A percentile compares a stretch with the other conserved stretches of the same genome.
These are phyloP conservation scores for Vicugna pacos DNA, from an alignment of 2,113 vertebrate species.

Conservation along the genomic window DNA sequence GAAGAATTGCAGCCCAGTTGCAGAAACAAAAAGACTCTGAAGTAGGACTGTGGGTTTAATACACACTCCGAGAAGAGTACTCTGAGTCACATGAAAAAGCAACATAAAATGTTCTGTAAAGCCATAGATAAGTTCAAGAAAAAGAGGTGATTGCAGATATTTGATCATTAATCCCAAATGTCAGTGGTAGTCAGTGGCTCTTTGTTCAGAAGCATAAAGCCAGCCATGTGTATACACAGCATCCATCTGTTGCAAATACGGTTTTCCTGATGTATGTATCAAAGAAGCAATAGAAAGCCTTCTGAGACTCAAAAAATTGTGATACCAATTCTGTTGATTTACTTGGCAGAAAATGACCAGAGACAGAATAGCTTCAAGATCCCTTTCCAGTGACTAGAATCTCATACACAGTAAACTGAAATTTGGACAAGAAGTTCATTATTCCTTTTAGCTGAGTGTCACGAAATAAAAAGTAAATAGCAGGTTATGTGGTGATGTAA, in stretches of 20 bases:
- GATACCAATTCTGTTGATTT: background rate
- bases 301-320: constrained; percentile 35
- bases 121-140: background rate
- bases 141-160: background rate
- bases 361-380: background rate
- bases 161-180: background rate
- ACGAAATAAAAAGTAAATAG: background rate
- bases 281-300: background rate
- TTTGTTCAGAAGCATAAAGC: background rate
- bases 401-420: background rate
- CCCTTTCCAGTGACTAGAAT: background rate
- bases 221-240: background rate
- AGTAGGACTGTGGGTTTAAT: background rate
- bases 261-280: background rate
- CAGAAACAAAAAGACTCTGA: background rate
- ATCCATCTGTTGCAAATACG: background rate
- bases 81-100: background rate
- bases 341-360: constrained; percentile 18
- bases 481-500: background rate
- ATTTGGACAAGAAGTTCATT: constrained; percentile 9
- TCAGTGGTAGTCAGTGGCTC: background rate
- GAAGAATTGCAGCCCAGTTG: background rate
- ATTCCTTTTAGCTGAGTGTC: constrained; percentile 1
- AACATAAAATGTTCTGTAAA: background rate
- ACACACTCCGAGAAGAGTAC: background rate